Base-by-base conservation (phyloP, 1,140 invertebrate genomes). In the Nasonia vitripennis region DNA sequence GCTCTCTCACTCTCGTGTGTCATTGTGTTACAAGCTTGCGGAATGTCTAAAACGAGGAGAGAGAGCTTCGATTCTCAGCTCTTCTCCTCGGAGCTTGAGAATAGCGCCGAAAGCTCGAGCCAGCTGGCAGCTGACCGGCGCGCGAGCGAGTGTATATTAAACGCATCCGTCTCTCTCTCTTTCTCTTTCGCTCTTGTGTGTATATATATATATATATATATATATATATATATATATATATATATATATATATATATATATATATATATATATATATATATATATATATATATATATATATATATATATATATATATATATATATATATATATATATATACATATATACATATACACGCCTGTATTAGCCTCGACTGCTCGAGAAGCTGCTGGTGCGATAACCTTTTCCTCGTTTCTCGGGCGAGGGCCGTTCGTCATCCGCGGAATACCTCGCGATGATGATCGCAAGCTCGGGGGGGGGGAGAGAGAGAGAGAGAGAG, bases 71-170 rank as follows among this genome's bases (percentile, higher is more conserved):
- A 62, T 62, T 55, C 81, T 82, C 71, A 45, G 41, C 41, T 45
- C 41, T 45, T 45, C 9, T 45, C 27, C 80, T 74, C 31, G 31
- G 37, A 11, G 17, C 80, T 81, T 27, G 55, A 41, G 71, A 84
- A 87, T 87, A 87, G 83, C 80, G 86, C n/a, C 71, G 79, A 84
- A 45, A 48, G n/a, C 31, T 67, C 37, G 51, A 85, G 86, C 86
- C 86, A 87, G 79, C 83, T 87, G 86, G 86, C 86, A 84, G 14
- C 55, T 62, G 55, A 62, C 70, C 11, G 37, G 62, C 62, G 55
- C 27, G 10, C 17, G 48, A 12, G 67, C 68, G 68, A n/a, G 37
- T 70, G 31, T 80, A 45, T 70, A 70, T 45, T 70, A 41, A 81
- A 71, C 23, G 41, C 12, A 73, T 48, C 68, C 68, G 41, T 73